Evolutionary conservation across 2,113 vertebrate genomes (phyloP), one percentile per base, ranked within the genome.

Genomic region (Salvelinus alpinus): DNA sequence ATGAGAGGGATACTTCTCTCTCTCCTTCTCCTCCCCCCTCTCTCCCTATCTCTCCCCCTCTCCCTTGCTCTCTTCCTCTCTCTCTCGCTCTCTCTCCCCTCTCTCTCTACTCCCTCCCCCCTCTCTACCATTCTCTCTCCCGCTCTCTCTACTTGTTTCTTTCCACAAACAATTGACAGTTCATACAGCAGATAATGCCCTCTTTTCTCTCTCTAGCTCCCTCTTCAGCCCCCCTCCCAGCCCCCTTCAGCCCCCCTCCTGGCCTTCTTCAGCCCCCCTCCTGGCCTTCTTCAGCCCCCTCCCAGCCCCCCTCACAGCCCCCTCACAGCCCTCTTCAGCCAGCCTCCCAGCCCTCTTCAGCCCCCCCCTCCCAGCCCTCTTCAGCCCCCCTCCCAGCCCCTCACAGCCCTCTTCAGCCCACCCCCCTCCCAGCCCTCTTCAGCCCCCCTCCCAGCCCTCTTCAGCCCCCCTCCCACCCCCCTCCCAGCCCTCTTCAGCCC

Each of bases 131-230:
- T 34, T 38, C 34, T 38, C 34, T 38, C 59, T 60, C 59, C 20
- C 20, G 1, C 20, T 60, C 57, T n/a, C 57, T 60, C 20, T 31
- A 31, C 31, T 5, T 60, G 1, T 20, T 14, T 60, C 57, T 20
- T 14, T 14, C 47, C 47, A 14, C 47, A 51, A 51, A 51, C 47
- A 51, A 81, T 88, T 89, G 84, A 79, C 81, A 82, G 78, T 88
- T 91, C 80, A 77, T 86, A 80, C 82, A 82, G 77, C 84, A 84
- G 83, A 93, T 90, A 89, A 91, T 90, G 84, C 71, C 54, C 71
- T 5, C 72, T 72, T 86, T 31, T 80, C 78, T 84, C 78, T 82
- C 79, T 67, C 73, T 64, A 38, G 12, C 77, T 86, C 82, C 70
- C 75, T 7, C 6, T 34, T 34, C 31, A 34, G 29, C 29, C 2